A percentile compares a stretch with the other conserved stretches of the same genome.
Conservation (phyloP, 1,140 invertebrate species). For the Melanaphis sacchari region DNA sequence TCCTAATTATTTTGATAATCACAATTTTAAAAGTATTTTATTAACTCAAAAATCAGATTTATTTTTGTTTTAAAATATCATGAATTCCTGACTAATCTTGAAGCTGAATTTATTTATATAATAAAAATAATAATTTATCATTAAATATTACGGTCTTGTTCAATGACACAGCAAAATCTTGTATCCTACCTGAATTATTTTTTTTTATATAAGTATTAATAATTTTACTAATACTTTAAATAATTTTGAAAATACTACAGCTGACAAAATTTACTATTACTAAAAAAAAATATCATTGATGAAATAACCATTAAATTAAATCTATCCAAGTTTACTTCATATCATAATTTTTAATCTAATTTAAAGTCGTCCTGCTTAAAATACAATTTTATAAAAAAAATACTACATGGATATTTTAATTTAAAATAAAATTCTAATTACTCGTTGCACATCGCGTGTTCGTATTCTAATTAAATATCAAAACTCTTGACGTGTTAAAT, state of each 20-base stretch:
- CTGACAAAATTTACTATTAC: not conserved
- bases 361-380: not conserved
- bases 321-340: not conserved
- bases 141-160: too few relatives aligned
- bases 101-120: too few relatives aligned
- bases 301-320: not conserved
- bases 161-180: too few relatives aligned
- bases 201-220: not conserved
- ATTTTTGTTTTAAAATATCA: too few relatives aligned
- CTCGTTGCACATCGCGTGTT: not conserved
- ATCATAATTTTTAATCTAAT: not conserved
- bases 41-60: too few relatives aligned
- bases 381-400: not conserved
- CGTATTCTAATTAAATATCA: not conserved
- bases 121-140: not conserved
- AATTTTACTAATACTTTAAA: not conserved
- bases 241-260: not conserved
- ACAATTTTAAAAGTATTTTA: too few relatives aligned
- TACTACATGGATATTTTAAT: not conserved
- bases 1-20: too few relatives aligned
- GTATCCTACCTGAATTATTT: not conserved
- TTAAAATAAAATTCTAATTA: not conserved
- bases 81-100: too few relatives aligned
- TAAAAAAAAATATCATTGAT: not conserved
- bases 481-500: not conserved